Evolutionary conservation across 1,140 invertebrate genomes (phyloP), one percentile per base, ranked within the genome.

Genomic region (Sycophaga agraensis): DNA sequence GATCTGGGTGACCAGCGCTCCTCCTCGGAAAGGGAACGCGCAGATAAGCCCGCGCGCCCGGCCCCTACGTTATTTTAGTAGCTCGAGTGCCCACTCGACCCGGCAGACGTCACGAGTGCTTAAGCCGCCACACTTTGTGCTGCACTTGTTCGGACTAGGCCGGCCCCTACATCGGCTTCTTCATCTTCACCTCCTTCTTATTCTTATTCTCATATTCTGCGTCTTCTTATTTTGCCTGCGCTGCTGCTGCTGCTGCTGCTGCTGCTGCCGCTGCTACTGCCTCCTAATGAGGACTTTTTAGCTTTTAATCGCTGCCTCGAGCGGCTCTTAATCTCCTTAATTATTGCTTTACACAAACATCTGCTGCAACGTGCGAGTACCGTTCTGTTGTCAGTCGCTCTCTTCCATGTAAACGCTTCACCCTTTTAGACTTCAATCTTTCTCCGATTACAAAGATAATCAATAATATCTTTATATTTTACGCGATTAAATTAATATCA

Each of bases 51-150:
- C 45, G 34, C 43, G 43, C 2, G 0, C 12, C 1, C 19, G 24
- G 7, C 49, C 11, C 37, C 26, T 74, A 75, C 78, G 72, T 80
- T 79, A 81, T 81, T 81, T 81, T 80, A 80, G 79, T 77, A 78
- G 73, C 77, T 78, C 76, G 77, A 81, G 79, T 81, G 77, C 66
- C 59, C 73, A 75, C 78, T 81, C 70, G 77, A 80, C 67, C 61
- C 49, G 69, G 73, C 78, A 80, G 78, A 81, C 79, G 79, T 81
- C 77, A 79, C 74, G 66, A 80, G 77, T 77, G 70, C 64, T 66
- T 65, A 59, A 59, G 49, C 53, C 31, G 5, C 42, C 17, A 7
- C n/a, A 40, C 53, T 16, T 9, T 14, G 7, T 7, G 16, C 19
- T 21, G 31, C 59, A 48, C 34, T 48, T 49, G 43, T 16, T 45